Base-by-base conservation (phyloP, 2,113 vertebrate species). In the Notarius quadriscutis region DNA sequence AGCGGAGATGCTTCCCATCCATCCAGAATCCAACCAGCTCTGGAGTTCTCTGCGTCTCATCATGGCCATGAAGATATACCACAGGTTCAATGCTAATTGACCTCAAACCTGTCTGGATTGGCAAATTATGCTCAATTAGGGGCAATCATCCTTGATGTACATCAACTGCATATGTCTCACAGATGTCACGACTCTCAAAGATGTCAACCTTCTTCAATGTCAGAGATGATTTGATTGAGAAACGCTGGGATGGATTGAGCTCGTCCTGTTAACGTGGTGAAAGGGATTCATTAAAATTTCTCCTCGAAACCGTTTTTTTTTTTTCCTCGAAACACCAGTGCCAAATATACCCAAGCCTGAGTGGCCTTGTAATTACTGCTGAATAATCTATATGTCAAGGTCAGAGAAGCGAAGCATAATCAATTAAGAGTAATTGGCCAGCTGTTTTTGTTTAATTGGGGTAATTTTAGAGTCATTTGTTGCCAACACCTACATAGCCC, bases 351-450 rank as follows among this genome's bases (percentile, higher is more conserved):
- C 83, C 69, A 50, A 72, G 84, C 84, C 5, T 72, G 58, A 67
- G 74, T 67, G 84, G 65, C 82, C 84, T 84, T 88, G 71, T 85
- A 91, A 89, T 87, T 87, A 87, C 62, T 71, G 81, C 79, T 84
- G 80, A 88, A 89, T 91, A 80, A 85, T 89, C 87, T 77, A 87
- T 90, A 85, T 20, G 53, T 88, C 81, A 88, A 84, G 86, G 80
- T 77, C 86, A 88, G 77, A 20, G 63, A 86, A 83, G 89, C 34
- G 78, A 90, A 78, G 83, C 72, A 48, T 85, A 85, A 91, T 89
- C 90, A 89, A 87, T 92, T 87, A 90, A 63, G 84, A 87, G 80
- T 89, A 91, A 91, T 90, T 91, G 86, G 81, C 84, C 91, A 90
- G 86, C 86, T 92, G 90, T 91, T 91, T 88, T 74, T 83, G 85